Evolutionary conservation across 2,113 vertebrate genomes (phyloP).

Genomic region (Dendropsophus ebraccatus): DNA sequence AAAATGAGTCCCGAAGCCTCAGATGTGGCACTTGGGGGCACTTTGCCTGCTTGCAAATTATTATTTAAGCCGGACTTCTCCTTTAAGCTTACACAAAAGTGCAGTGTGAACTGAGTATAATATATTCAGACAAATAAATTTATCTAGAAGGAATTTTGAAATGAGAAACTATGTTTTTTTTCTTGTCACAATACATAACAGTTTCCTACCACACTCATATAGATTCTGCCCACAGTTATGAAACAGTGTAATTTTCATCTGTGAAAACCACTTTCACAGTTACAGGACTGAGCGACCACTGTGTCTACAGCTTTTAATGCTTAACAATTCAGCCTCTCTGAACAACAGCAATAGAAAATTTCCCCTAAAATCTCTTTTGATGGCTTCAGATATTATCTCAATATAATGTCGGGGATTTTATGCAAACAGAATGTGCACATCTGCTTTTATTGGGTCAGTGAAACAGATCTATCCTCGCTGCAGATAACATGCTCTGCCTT

Average conservation of each 20-base stretch:
- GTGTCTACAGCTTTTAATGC: not conserved
- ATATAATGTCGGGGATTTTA: not conserved
- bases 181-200: not conserved
- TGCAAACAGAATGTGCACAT: conserved; percentile 9
- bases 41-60: no score
- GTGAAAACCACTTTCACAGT: conserved; percentile 43
- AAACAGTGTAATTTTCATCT: conserved; percentile 33
- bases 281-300: not conserved
- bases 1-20: no score
- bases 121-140: not conserved
- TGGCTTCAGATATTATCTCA: conserved; percentile 14
- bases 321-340: not conserved
- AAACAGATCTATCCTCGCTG: conserved; percentile 5
- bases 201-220: not conserved
- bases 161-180: not conserved
- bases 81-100: no score
- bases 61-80: no score
- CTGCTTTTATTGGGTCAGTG: conserved; percentile 30
- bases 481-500: conserved; percentile 46
- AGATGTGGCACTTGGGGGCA: no score
- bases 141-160: not conserved
- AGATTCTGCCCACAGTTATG: conserved; percentile 7
- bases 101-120: no score
- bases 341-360: not conserved
- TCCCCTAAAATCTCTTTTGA: conserved; percentile 11